Conservation (phyloP, 2,888 invertebrate species). For the Celastrina argiolus region DNA sequence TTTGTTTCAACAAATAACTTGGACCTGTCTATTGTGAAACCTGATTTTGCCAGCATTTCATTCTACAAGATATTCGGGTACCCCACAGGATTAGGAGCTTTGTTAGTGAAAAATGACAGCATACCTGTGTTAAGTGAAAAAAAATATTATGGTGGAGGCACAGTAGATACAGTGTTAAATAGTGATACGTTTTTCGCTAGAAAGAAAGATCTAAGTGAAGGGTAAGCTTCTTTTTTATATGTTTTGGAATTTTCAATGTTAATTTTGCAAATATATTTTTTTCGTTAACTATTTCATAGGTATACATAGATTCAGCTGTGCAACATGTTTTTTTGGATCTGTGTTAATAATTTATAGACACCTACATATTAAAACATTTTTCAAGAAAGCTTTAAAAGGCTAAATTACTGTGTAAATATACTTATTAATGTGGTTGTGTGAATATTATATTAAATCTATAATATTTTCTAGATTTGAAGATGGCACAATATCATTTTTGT, state of each 20-base stretch:
- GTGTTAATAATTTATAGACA: too few relatives aligned
- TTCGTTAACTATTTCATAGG: neutral
- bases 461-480: constrained; percentile 22
- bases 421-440: too few relatives aligned
- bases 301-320: too few relatives aligned
- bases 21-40: constrained; percentile 10
- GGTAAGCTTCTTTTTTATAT: constrained; percentile 8
- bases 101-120: constrained; percentile 19
- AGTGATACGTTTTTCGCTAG: constrained; percentile 19
- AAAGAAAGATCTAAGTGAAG: constrained; percentile 9
- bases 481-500: constrained; percentile 18
- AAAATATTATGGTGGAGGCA: constrained; percentile 25
- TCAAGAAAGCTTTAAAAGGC: too few relatives aligned
- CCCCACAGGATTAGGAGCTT: constrained; percentile 24
- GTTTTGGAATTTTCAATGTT: neutral
- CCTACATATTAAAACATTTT: too few relatives aligned
- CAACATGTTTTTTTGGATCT: too few relatives aligned
- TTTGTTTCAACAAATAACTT: constrained; percentile 21
- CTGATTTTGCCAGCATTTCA: constrained; percentile 22
- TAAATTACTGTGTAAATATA: too few relatives aligned
- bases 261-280: neutral
- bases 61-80: constrained; percentile 25
- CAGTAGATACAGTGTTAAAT: constrained; percentile 22
- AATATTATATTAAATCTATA: neutral
- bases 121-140: constrained; percentile 9